A percentile compares a stretch with the other conserved stretches of the same genome.
Evolutionary conservation across 2,113 vertebrate genomes (phyloP).

Genomic region (Xiphias gladius): DNA sequence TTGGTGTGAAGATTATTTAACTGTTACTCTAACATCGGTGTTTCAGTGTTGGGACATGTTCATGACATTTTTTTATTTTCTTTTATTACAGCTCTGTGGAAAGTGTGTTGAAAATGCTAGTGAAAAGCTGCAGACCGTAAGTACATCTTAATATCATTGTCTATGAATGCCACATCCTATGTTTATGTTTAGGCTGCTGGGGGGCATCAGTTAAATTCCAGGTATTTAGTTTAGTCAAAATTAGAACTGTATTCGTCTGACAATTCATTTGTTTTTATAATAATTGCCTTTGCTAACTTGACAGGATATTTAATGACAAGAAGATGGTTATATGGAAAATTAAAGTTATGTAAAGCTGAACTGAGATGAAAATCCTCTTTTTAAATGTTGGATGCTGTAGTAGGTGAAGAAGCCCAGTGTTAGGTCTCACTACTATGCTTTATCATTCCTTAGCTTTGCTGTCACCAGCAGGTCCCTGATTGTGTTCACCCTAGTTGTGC

Average conservation of each 20-base stretch:
- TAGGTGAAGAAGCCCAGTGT: not conserved
- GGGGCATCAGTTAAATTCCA: not conserved
- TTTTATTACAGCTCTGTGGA: constrained; percentile 91
- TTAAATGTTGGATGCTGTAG: not conserved
- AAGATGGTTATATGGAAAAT: not conserved
- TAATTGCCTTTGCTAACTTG: not conserved
- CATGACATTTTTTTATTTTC: constrained; percentile 27
- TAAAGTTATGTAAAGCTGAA: not conserved
- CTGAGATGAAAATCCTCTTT: not conserved
- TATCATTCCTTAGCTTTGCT: constrained; percentile 9
- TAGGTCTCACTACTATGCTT: not conserved
- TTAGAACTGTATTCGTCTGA: not conserved
- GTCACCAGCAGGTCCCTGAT: constrained; percentile 14
- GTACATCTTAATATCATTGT: constrained; percentile 72
- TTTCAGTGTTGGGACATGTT: constrained; percentile 9
- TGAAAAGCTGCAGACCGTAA: constrained; percentile 98
- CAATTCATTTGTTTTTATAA: not conserved
- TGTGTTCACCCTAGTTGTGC: constrained; percentile 22
- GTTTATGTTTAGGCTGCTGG: not conserved
- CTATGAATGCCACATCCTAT: not conserved
- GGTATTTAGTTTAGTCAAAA: not conserved
- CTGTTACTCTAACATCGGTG: constrained; percentile 48
- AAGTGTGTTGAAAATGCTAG: constrained; percentile 94
- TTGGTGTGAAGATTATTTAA: constrained; percentile 69
- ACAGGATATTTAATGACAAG: not conserved